A percentile compares a stretch with the other conserved stretches of the same genome.
Conservation (phyloP, 2,888 invertebrate genomes). For the Amiota communis region DNA sequence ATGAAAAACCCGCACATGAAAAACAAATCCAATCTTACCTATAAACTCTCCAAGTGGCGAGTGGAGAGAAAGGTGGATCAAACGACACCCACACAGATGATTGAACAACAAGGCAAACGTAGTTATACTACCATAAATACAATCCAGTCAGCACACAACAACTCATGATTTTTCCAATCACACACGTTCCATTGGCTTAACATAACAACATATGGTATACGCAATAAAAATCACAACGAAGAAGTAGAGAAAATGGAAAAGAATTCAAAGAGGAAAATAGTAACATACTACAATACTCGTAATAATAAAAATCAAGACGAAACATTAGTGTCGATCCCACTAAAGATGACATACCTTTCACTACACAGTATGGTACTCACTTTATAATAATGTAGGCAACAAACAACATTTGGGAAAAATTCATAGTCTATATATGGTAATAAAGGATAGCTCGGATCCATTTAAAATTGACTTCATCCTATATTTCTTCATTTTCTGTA, state of each 20-base stretch:
- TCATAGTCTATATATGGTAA: too few species aligned
- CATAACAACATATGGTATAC: conserved; percentile 48
- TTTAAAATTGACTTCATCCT: too few species aligned
- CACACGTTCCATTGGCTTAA: conserved; percentile 58
- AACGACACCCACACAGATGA: conserved; percentile 45
- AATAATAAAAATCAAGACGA: background rate
- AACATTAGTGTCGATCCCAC: too few species aligned
- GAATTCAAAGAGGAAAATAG: background rate
- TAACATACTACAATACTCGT: too few species aligned
- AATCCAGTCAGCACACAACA: background rate
- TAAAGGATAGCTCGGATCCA: too few species aligned
- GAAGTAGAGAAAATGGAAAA: conserved; percentile 29
- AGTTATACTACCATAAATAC: conserved; percentile 2
- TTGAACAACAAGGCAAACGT: background rate
- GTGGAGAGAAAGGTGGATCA: conserved; percentile 36
- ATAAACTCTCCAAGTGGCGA: background rate
- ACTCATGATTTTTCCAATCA: conserved; percentile 32
- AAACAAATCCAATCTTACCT: conserved; percentile 10
- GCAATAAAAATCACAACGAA: conserved; percentile 49
- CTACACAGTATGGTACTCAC: too few species aligned
- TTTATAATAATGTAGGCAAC: too few species aligned
- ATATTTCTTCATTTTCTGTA: too few species aligned
- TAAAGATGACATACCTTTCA: too few species aligned
- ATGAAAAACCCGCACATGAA: conserved; percentile 48
- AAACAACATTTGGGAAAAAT: too few species aligned